Evolutionary conservation across 2,888 invertebrate genomes (phyloP).

Genomic region (Micoletzkya japonica): DNA sequence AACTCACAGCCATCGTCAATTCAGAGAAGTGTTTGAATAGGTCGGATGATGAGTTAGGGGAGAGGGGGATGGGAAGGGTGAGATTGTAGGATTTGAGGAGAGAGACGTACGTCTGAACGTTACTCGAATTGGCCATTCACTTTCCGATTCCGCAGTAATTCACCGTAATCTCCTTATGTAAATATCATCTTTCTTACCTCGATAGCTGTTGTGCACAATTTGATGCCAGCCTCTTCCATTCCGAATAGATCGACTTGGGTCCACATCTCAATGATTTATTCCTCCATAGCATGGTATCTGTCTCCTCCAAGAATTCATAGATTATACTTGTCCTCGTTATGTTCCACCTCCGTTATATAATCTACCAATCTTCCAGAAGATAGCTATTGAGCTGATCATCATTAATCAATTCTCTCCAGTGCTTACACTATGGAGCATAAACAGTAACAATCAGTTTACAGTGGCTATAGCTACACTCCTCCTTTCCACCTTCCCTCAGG

Average conservation of each 20-base stretch:
- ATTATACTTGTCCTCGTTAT: no score
- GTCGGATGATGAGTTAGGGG: not conserved
- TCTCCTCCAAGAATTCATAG: slow-evolving; percentile 35
- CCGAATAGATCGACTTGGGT: slow-evolving; percentile 43
- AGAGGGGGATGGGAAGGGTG: slow-evolving; percentile 9
- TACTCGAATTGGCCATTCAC: no score
- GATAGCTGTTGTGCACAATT: slow-evolving; percentile 46
- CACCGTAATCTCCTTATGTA: not conserved
- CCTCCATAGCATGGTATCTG: not conserved
- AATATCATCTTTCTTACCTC: slow-evolving; percentile 24
- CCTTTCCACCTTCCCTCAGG: no score
- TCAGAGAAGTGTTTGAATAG: slow-evolving; percentile 23
- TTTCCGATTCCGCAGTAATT: not conserved
- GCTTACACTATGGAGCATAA: no score
- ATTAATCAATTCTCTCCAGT: no score
- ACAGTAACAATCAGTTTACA: no score
- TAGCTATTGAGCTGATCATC: no score
- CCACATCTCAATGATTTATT: slow-evolving; percentile 33
- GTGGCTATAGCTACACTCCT: no score
- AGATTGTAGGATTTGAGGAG: slow-evolving; percentile 7
- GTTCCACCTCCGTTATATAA: no score
- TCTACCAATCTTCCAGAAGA: no score
- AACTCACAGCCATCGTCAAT: slow-evolving; percentile 15
- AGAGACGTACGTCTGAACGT: slow-evolving; percentile 2
- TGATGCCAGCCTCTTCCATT: slow-evolving; percentile 44